Evolutionary conservation across 2,888 invertebrate genomes (phyloP), one percentile per base, ranked within the genome.

Genomic region (Leptopilina myrica): DNA sequence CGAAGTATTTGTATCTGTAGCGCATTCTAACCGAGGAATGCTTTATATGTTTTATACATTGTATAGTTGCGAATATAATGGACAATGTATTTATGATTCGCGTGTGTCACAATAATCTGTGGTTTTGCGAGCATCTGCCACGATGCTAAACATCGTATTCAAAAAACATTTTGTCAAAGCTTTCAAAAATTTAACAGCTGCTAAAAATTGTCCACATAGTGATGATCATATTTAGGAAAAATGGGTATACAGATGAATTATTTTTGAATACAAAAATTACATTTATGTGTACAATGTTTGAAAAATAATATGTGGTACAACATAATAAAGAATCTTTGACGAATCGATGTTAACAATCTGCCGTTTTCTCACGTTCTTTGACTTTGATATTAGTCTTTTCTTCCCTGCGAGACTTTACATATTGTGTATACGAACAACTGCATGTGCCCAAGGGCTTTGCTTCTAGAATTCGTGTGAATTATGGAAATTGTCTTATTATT

Each of bases 281-380:
- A 20, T 20, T 20, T 20, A 20, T 20, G 20, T 20, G 33, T 73
- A 53, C 33, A 73, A 73, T 56, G 73, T 33, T 33, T 56, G 2
- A 56, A 56, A 20, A 53, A 53, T 12, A 49, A 20, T 8, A 69
- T 69, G 26, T 26, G 49, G 33, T 33, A 33, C 3, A 4, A 1
- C 9, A 56, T 12, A 73, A 56, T 26, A 33, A 33, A 33, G 73
- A 40, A 73, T 56, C 73, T n/a, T 33, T 56, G 33, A 73, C 33
- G 33, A 73, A 73, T 73, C n/a, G 56, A 73, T 73, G 56, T 73
- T 73, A 73, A 73, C 73, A 73, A n/a, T 56, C 56, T n/a, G 73
- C 33, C 73, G 73, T 73, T 73, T 69, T 73, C 73, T 73, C 73
- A 73, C 73, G 73, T 73, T 73, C 73, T 56, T 56, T 73, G 53